phyloP scores from a whole-genome alignment of 1,140 invertebrate species.

The Pseudomyrmex cubaensis region DNA sequence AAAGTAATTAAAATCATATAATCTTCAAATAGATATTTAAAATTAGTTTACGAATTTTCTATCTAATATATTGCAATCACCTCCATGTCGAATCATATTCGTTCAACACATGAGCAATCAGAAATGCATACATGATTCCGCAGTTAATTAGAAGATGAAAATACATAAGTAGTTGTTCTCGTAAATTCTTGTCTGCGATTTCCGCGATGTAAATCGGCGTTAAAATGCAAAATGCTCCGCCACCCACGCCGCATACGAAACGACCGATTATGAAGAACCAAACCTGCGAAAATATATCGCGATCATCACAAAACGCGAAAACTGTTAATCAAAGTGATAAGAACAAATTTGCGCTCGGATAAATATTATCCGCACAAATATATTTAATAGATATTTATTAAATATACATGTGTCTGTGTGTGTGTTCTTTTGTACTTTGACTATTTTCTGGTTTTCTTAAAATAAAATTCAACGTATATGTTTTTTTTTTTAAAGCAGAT shows the following conservation, averaged over 20 bases:
- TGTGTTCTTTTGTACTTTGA: too few relatives aligned
- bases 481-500: too few relatives aligned
- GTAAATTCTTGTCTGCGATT: constrained; percentile 90
- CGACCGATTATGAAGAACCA: constrained; percentile 88
- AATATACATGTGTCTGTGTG: too few relatives aligned
- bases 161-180: constrained; percentile 90
- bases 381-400: too few relatives aligned
- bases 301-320: too few relatives aligned
- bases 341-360: too few relatives aligned
- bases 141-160: constrained; percentile 91
- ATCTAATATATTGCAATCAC: not conserved
- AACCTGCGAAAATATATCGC: constrained; percentile 61
- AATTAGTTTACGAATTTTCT: not conserved
- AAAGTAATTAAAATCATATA: not conserved
- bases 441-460: too few relatives aligned
- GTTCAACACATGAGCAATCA: constrained; percentile 86
- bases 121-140: constrained; percentile 90
- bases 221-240: constrained; percentile 89
- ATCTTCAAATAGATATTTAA: not conserved
- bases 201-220: constrained; percentile 93
- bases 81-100: constrained; percentile 85
- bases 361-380: too few relatives aligned
- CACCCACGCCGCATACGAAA: constrained; percentile 89
- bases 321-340: too few relatives aligned
- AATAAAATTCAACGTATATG: too few relatives aligned